Evolutionary conservation across 2,797 vertebrate genomes (phyloP).

Genomic region (Dendrocincla tyrannina): DNA sequence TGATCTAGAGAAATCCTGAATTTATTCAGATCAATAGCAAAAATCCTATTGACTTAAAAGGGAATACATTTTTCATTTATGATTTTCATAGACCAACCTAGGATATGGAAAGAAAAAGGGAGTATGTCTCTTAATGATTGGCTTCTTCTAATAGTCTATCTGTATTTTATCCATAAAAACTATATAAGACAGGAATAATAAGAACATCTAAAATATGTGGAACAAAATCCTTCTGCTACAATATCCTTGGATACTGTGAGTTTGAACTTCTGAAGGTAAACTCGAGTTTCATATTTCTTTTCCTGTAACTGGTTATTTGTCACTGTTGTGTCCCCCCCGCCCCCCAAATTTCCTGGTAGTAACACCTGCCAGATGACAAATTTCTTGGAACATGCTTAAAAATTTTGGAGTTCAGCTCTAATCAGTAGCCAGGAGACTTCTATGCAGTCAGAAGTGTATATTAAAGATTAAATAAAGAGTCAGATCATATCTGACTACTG

Average conservation of each 20-base stretch:
- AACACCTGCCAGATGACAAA: neutral
- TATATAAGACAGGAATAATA: neutral
- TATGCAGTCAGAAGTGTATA: neutral
- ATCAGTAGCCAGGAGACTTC: neutral
- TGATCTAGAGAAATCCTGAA: neutral
- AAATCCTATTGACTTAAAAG: conserved; percentile 15
- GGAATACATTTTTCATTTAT: conserved; percentile 3
- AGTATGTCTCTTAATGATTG: neutral
- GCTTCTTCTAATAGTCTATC: neutral
- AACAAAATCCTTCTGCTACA: neutral
- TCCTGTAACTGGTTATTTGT: neutral
- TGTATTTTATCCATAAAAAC: neutral
- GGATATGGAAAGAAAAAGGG: neutral
- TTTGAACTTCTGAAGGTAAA: neutral
- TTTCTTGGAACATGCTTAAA: neutral
- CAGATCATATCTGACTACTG: neutral
- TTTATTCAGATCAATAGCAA: conserved; percentile 10
- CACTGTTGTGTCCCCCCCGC: neutral
- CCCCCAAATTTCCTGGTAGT: neutral
- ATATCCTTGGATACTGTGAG: neutral
- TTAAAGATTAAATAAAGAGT: neutral
- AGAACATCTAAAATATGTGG: neutral
- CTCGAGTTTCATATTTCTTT: neutral
- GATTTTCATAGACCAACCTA: neutral
- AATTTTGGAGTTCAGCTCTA: neutral